Evolutionary conservation across 2,797 vertebrate genomes (phyloP).

Genomic region (Sebastes diaconus): DNA sequence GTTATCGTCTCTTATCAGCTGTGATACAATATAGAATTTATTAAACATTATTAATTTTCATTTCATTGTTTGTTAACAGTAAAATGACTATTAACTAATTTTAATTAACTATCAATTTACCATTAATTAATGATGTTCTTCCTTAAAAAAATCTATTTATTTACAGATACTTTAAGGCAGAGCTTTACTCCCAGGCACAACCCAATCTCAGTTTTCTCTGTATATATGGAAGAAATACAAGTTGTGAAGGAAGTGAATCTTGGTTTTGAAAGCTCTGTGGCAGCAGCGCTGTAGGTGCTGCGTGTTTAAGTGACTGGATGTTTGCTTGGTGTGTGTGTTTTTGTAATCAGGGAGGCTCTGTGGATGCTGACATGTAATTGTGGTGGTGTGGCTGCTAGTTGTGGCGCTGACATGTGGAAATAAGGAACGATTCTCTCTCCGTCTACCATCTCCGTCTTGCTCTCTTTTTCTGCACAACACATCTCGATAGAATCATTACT

Average conservation of each 20-base stretch:
- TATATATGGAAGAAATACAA: not conserved
- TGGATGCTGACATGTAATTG: conserved; percentile 31
- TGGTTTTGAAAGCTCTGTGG: not conserved
- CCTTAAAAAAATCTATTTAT: not conserved
- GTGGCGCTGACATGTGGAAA: conserved; percentile 29
- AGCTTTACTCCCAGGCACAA: not conserved
- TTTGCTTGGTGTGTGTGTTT: not conserved
- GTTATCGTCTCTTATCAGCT: too few relatives aligned
- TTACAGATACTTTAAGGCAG: not conserved
- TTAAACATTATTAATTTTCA: too few relatives aligned
- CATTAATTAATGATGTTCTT: not conserved
- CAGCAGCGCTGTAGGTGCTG: not conserved
- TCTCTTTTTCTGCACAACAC: not conserved
- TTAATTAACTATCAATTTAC: too few relatives aligned
- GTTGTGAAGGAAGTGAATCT: not conserved
- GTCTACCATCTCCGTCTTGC: not conserved
- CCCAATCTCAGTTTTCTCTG: not conserved
- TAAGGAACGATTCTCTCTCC: not conserved
- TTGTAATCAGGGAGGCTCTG: not conserved
- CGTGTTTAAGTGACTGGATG: not conserved
- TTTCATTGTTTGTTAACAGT: too few relatives aligned
- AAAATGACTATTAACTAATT: too few relatives aligned
- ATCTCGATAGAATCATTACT: not conserved
- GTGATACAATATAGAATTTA: too few relatives aligned
- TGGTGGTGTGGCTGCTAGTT: conserved; percentile 28